A percentile compares a stretch with the other conserved stretches of the same genome.
Conservation (phyloP, 2,888 invertebrate species). For the Tipula helvola region DNA sequence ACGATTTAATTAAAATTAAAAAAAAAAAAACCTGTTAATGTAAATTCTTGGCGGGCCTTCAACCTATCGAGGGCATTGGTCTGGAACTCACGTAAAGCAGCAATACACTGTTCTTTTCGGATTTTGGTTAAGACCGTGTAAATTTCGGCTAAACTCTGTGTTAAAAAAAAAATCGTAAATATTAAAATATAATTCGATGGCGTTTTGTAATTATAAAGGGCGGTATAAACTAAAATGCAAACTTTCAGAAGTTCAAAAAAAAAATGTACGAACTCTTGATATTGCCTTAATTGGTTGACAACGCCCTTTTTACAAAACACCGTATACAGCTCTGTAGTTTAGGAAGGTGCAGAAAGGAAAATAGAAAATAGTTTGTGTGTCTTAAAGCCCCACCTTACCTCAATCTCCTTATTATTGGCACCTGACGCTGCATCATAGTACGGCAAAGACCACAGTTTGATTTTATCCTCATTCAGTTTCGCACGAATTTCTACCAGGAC, state of each 20-base stretch:
- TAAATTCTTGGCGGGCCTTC: conserved; percentile 53
- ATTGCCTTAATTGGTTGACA: too few species aligned
- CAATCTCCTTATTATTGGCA: conserved; percentile 32
- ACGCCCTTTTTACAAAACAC: too few species aligned
- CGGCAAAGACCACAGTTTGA: conserved; percentile 67
- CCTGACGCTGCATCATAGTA: conserved; percentile 43
- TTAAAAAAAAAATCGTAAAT: not conserved
- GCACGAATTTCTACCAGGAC: conserved; percentile 51
- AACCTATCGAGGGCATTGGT: conserved; percentile 57
- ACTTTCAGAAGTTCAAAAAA: too few species aligned
- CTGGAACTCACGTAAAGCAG: conserved; percentile 50
- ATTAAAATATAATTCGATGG: not conserved
- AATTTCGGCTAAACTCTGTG: conserved; percentile 48
- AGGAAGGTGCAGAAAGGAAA: too few species aligned
- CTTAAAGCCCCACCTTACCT: conserved; percentile 20
- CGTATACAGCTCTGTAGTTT: too few species aligned
- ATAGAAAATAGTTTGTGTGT: too few species aligned
- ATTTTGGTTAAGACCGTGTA: conserved; percentile 44
- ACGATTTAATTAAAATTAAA: not conserved
- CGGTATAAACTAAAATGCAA: too few species aligned
- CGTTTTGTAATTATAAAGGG: too few species aligned
- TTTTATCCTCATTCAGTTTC: conserved; percentile 49
- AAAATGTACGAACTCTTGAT: too few species aligned
- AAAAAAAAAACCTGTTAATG: conserved; percentile 38
- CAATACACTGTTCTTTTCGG: conserved; percentile 38